Evolutionary conservation across 1,140 invertebrate species (phyloP).

Genomic region (Drosophila elegans): DNA sequence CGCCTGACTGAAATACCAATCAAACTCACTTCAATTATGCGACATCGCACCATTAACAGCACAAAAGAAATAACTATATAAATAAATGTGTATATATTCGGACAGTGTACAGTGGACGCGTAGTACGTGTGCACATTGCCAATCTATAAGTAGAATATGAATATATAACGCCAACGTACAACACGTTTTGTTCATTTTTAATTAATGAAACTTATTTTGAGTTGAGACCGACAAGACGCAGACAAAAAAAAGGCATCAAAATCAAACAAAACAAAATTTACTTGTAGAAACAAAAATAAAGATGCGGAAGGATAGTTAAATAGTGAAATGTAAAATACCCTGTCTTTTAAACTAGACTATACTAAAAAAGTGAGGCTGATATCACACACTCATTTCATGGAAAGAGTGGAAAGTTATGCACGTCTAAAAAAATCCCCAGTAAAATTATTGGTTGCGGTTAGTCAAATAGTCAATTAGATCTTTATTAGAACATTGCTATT

Average conservation of each 20-base stretch:
- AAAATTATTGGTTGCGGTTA: neutral
- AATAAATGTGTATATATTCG: conserved; percentile 23
- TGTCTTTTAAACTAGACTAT: neutral
- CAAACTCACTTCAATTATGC: conserved; percentile 38
- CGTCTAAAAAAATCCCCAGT: neutral
- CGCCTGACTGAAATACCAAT: conserved; percentile 32
- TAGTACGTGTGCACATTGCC: conserved; percentile 52
- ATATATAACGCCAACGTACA: conserved; percentile 53
- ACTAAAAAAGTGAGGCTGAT: neutral
- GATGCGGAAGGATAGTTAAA: neutral
- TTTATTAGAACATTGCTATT: neutral
- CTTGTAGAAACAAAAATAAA: conserved; percentile 22
- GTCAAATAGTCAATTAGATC: neutral
- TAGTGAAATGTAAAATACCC: conserved; percentile 13
- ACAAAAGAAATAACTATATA: conserved; percentile 43
- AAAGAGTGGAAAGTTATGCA: neutral
- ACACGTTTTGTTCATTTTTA: conserved; percentile 78
- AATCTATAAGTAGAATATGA: conserved; percentile 52
- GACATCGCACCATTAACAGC: conserved; percentile 36
- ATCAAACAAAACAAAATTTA: conserved; percentile 23
- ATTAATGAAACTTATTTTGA: conserved; percentile 77
- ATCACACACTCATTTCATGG: neutral
- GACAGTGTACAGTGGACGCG: conserved; percentile 13
- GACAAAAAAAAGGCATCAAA: conserved; percentile 56
- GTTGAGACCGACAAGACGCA: conserved; percentile 37